Conservation (phyloP, 2,113 vertebrate genomes). For the Theristicus caerulescens region DNA sequence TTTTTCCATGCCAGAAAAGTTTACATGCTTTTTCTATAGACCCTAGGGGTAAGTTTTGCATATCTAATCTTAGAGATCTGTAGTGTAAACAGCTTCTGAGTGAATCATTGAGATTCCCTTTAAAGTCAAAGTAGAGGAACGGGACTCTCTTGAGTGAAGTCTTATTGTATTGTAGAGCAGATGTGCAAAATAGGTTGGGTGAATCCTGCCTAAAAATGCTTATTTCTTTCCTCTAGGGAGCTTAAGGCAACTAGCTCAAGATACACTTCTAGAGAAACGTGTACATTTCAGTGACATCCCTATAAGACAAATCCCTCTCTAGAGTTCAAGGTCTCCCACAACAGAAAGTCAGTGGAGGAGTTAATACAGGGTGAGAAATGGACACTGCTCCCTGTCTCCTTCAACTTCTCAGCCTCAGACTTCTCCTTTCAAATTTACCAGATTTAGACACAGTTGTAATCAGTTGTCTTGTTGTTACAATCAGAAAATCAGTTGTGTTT, state of each 20-base stretch:
- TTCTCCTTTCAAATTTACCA: neutral
- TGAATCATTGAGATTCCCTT: neutral
- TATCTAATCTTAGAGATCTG: neutral
- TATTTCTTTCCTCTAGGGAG: neutral
- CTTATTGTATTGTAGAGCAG: neutral
- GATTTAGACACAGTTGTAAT: neutral
- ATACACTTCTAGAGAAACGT: neutral
- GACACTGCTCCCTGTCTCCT: neutral
- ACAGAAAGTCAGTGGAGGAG: neutral
- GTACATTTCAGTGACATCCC: neutral
- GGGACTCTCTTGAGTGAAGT: neutral
- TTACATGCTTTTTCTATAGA: neutral
- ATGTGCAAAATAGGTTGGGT: neutral
- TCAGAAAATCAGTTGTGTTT: neutral
- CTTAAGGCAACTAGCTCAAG: neutral
- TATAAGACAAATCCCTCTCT: neutral
- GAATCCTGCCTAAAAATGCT: neutral
- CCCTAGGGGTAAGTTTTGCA: neutral
- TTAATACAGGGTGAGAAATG: neutral
- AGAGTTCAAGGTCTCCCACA: neutral
- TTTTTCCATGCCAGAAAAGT: neutral
- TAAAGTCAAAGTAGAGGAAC: neutral
- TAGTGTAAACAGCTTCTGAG: neutral
- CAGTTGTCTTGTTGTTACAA: neutral
- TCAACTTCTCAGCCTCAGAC: neutral